phyloP scores from a whole-genome alignment of 1,140 invertebrate genomes.

The Ceratosolen solmsi region DNA sequence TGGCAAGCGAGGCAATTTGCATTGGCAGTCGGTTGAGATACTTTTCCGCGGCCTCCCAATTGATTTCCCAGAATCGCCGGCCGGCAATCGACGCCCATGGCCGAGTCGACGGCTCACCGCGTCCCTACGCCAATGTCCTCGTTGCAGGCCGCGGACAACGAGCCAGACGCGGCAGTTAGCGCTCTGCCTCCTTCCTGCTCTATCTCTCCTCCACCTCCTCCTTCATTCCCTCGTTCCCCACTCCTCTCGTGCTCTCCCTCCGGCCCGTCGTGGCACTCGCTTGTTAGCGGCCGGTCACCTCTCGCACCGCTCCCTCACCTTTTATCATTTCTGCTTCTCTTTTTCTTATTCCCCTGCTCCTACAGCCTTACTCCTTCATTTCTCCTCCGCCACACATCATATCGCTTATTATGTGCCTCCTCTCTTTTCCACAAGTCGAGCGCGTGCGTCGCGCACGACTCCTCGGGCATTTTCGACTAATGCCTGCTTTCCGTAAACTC shows the following conservation, averaged over 20 bases:
- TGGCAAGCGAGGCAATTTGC: constrained; percentile 3
- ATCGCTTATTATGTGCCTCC: background rate
- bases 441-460: too few species aligned
- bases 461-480: background rate
- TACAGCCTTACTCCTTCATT: too few species aligned
- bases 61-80: background rate
- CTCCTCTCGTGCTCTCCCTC: background rate
- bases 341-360: too few species aligned
- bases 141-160: background rate
- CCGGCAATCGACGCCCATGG: background rate
- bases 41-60: background rate
- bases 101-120: background rate
- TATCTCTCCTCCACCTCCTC: background rate
- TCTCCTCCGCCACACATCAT: background rate
- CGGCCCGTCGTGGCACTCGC: constrained; percentile 1
- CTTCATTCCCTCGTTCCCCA: background rate
- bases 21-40: background rate
- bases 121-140: background rate
- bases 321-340: constrained; percentile 22
- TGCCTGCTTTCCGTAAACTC: too few species aligned
- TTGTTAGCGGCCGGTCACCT: constrained; percentile 46
- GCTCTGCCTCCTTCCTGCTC: background rate
- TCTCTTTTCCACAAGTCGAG: background rate
- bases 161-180: background rate
- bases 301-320: background rate